Conservation (phyloP, 2,797 vertebrate genomes). For the Avahi laniger region DNA sequence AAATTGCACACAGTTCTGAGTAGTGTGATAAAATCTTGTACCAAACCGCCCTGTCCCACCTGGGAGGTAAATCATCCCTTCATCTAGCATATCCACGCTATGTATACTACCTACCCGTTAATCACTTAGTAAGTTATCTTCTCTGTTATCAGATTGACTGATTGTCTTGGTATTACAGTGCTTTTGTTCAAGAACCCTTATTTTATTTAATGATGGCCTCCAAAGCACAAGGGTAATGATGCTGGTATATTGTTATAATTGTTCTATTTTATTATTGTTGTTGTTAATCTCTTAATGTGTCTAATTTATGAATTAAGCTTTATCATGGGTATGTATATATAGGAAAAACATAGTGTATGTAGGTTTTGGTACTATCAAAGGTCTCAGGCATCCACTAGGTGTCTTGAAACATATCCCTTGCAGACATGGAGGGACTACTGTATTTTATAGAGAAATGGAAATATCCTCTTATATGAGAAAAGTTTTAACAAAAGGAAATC, state of each 20-base stretch:
- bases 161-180: background rate
- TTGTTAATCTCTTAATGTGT: background rate
- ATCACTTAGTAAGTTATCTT: background rate
- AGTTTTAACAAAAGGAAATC: slow-evolving; percentile 51
- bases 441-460: slow-evolving; percentile 43
- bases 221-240: background rate
- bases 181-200: background rate
- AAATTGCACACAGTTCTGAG: background rate
- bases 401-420: background rate
- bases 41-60: background rate
- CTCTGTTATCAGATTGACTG: background rate
- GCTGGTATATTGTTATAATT: background rate
- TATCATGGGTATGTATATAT: background rate
- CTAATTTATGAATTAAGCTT: background rate
- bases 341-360: background rate
- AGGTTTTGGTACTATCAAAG: background rate
- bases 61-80: background rate
- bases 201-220: background rate
- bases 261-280: background rate
- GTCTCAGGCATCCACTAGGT: background rate
- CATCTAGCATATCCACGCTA: background rate
- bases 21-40: background rate
- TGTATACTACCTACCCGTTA: background rate
- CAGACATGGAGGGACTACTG: background rate
- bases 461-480: slow-evolving; percentile 55